Conservation (phyloP, 2,797 vertebrate species). For the Onychomys leucogaster region DNA sequence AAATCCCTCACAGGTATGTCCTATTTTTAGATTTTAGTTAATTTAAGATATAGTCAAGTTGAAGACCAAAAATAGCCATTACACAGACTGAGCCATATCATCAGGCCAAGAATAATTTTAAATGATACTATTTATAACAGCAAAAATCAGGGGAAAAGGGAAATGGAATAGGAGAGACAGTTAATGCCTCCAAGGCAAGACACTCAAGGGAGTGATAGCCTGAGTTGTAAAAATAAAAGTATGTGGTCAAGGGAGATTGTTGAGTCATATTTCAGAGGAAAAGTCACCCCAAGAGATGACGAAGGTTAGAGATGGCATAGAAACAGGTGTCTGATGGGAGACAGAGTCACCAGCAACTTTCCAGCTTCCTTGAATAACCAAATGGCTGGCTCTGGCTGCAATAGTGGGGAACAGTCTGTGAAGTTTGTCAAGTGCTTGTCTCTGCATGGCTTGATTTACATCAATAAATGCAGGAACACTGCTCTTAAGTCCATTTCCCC, state of each 20-base stretch:
- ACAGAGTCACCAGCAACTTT: not conserved
- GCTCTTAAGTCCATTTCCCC: not conserved
- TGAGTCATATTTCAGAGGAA: not conserved
- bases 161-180: not conserved
- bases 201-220: too few species aligned
- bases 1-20: not conserved
- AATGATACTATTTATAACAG: not conserved
- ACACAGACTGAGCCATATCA: not conserved
- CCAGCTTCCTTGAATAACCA: not conserved
- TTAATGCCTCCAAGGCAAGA: not conserved
- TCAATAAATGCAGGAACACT: not conserved
- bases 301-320: not conserved
- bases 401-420: not conserved
- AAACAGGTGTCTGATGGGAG: not conserved
- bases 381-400: not conserved
- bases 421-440: not conserved
- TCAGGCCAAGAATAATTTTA: not conserved
- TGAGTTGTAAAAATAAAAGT: not conserved
- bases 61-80: not conserved
- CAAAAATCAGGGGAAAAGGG: not conserved
- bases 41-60: not conserved
- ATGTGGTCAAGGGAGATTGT: not conserved
- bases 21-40: not conserved
- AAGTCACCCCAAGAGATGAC: not conserved
- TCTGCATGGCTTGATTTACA: not conserved